These are phyloP conservation scores for Thysanoteuthis rhombus DNA, from an alignment of 2,888 invertebrate species.

Conservation along the genomic window DNA sequence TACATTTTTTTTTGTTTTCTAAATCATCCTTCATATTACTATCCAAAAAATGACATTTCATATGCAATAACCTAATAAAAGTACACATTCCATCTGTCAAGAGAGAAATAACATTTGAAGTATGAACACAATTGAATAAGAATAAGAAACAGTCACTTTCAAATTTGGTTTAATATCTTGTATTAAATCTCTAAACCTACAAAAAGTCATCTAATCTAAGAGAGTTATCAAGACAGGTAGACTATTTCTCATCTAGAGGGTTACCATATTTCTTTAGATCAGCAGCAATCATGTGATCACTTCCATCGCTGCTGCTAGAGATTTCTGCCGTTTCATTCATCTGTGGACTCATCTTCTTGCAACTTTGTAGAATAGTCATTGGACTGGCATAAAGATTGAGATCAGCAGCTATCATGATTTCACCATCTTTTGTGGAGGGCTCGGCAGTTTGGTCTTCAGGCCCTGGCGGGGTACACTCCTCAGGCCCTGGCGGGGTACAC, in stretches of 20 bases:
- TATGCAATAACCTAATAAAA: too few species aligned
- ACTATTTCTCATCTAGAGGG: slow-evolving; percentile 41
- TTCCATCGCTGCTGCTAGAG: background rate
- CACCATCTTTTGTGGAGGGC: slow-evolving; percentile 37
- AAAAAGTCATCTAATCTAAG: too few species aligned
- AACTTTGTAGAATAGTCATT: slow-evolving; percentile 38
- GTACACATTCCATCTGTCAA: too few species aligned
- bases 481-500: too few species aligned
- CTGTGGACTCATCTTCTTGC: background rate
- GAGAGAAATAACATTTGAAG: too few species aligned
- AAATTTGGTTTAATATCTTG: too few species aligned
- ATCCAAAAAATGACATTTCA: too few species aligned
- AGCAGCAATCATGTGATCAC: slow-evolving; percentile 42
- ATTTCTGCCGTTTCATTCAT: background rate
- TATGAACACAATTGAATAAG: too few species aligned
- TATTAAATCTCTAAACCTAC: too few species aligned
- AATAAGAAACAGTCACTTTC: too few species aligned
- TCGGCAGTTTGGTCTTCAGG: background rate
- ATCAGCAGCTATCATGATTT: slow-evolving; percentile 53
- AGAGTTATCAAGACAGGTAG: background rate
- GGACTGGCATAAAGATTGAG: slow-evolving; percentile 55
- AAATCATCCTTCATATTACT: too few species aligned
- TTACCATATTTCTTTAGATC: slow-evolving; percentile 46
- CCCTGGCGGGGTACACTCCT: background rate
- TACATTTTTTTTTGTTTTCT: too few species aligned